A percentile compares a stretch with the other conserved stretches of the same genome.
Evolutionary conservation across 2,888 invertebrate species (phyloP).

Genomic region (Sclerodermus sp.): DNA sequence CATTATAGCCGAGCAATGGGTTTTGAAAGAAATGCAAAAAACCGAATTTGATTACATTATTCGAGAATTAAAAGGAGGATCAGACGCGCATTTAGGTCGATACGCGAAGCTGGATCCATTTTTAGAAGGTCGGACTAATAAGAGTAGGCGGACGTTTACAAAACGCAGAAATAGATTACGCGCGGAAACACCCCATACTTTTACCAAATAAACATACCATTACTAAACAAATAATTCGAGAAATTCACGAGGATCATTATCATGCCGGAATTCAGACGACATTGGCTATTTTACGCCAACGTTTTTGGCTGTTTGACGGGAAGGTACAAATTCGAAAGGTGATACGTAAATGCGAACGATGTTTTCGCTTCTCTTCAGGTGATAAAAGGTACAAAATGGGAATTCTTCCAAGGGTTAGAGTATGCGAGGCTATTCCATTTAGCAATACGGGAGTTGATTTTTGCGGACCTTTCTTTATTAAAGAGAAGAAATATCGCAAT

Average conservation of each 20-base stretch:
- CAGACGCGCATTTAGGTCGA: no score
- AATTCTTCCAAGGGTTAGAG: conserved; percentile 1
- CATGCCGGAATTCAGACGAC: conserved; percentile 5
- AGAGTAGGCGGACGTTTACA: conserved; percentile 2
- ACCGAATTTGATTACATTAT: background rate
- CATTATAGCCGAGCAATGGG: no score
- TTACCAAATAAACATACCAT: background rate
- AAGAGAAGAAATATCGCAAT: background rate
- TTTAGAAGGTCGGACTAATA: background rate
- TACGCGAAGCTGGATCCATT: background rate
- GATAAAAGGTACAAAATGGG: conserved; percentile 1
- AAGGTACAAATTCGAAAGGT: background rate
- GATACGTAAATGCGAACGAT: background rate
- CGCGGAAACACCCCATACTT: conserved; percentile 3
- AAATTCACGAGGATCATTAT: background rate
- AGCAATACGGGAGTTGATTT: background rate
- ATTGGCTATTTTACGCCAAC: background rate
- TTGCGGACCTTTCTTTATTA: background rate
- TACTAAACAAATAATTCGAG: background rate
- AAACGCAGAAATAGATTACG: background rate
- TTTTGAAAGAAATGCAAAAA: background rate
- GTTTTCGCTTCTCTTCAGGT: background rate
- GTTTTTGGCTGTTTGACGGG: conserved; percentile 4
- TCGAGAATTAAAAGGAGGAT: background rate
- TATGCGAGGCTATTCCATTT: background rate